phyloP scores from a whole-genome alignment of 2,888 invertebrate species.

The Chaitophorus viminalis region DNA sequence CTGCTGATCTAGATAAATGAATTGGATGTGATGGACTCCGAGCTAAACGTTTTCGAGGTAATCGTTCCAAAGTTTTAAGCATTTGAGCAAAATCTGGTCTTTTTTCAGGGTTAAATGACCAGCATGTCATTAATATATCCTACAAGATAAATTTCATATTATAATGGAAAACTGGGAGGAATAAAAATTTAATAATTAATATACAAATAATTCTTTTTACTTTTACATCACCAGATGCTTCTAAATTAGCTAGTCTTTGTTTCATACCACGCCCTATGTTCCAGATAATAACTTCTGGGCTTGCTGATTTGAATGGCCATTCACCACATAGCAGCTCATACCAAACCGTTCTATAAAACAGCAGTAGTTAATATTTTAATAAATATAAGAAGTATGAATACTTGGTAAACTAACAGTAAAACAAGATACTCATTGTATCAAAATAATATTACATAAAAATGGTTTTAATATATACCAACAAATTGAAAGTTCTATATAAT shows the following conservation, averaged over 20 bases:
- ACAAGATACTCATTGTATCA: no score
- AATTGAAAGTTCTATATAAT: no score
- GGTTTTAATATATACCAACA: no score
- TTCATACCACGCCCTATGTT: slow-evolving; percentile 97
- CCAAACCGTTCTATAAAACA: slow-evolving; percentile 87
- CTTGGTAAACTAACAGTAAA: no score
- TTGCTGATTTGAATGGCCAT: slow-evolving; percentile 94
- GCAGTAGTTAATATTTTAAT: no score
- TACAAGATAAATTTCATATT: slow-evolving; percentile 67
- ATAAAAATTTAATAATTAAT: background rate
- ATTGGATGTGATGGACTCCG: slow-evolving; percentile 98
- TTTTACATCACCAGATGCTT: slow-evolving; percentile 95
- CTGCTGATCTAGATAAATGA: slow-evolving; percentile 94
- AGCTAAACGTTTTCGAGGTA: slow-evolving; percentile 94
- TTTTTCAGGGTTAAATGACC: slow-evolving; percentile 87
- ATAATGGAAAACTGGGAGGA: background rate
- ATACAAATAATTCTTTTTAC: slow-evolving; percentile 69
- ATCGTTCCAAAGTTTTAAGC: slow-evolving; percentile 82
- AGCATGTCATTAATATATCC: slow-evolving; percentile 97
- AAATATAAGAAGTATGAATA: no score
- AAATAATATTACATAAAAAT: no score
- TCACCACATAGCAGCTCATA: slow-evolving; percentile 96
- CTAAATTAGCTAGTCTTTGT: slow-evolving; percentile 91
- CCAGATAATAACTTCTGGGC: slow-evolving; percentile 96
- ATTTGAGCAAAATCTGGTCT: slow-evolving; percentile 91